Evolutionary conservation across 2,797 vertebrate species (phyloP), one percentile per base, ranked within the genome.

Genomic region (Enteromius radiatus): DNA sequence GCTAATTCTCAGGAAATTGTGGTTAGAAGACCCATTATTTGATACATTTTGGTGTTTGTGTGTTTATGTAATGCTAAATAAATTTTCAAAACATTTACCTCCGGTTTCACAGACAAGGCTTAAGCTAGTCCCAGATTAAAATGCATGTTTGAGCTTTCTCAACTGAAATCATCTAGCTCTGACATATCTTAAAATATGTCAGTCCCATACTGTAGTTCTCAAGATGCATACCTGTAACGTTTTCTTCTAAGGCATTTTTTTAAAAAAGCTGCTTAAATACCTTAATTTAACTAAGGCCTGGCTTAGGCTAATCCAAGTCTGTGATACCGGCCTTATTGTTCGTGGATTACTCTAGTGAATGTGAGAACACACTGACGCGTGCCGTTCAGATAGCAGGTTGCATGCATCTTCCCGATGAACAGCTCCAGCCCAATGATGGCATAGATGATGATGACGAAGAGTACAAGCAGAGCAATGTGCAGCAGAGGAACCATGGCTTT

Each of bases 401-500:
- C 96, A 80, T 99, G 97, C 98, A 99, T 98, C 96, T 99, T 99
- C 92, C 98, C 98, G 83, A 99, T 98, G 94, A 99, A 99, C 93
- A 99, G 97, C 93, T 99, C 98, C 93, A 99, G 95, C 92, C 98
- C 98, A 89, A 99, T 99, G 95, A 99, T 97, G 95, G 98, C 97
- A 89, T 99, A 99, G 95, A 99, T 99, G 93, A 99, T 99, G 90
- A 99, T 99, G 91, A 99, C 98, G 85, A 99, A 99, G 90, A 99
- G 97, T 90, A 99, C 98, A 85, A 99, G 95, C 92, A 99, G 96
- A 91, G 98, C 98, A 86, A 99, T 99, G 94, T 99, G 97, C 81
- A 99, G 97, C 87, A 99, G 95, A 56, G 98, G 98, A 77, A 99
- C 98, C 98, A 99, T 99, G 96, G 98, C 98, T 97, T 99, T 99